Base-by-base conservation (phyloP, 2,113 vertebrate genomes). In the Scartelaos histophorus region DNA sequence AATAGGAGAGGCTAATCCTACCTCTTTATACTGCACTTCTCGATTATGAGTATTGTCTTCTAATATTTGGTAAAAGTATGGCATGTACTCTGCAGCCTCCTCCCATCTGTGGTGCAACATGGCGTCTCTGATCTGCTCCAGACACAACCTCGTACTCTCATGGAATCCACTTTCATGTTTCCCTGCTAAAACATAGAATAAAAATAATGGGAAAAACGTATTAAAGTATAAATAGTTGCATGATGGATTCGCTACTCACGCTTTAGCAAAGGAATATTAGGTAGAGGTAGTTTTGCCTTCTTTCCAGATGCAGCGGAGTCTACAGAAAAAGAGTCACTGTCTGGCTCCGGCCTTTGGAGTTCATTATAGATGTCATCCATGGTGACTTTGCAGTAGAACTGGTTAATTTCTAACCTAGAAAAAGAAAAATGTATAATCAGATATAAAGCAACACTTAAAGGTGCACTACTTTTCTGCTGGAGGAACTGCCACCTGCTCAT, bases 21-120 rank as follows among this genome's bases (percentile, higher is more conserved):
- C 97, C 95, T 98, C 94, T 2, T 92, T 90, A 0, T 92, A 71
- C 0, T 65, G 7, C 21, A 69, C 22, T 0, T 19, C 67, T 45
- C 65, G 79, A 35, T 0, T 0, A 13, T 17, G 38, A 2, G 62
- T 87, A 0, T 80, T 81, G 25, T 94, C 92, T 35, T 97, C 95
- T 51, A 99, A 49, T 5, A 85, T 78, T 75, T 98, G 95, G 3
- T 91, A 0, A 65, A 94, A 98, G 78, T 69, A 93, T 0, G 81
- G 80, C 90, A 97, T 91, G 70, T 95, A 95, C 7, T 94, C 91
- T 0, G 95, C 93, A 65, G 96, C 97, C 5, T 87, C 93, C 34
- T 93, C 83, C 97, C 97, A 99, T 22, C 93, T 92, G n/a, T 95
- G 94, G 77, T 92, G 94, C 29, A 96, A 86, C 85, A 99, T 73